These are phyloP conservation scores for Lutjanus campechanus DNA, from an alignment of 2,797 vertebrate genomes.

Conservation along the genomic window DNA sequence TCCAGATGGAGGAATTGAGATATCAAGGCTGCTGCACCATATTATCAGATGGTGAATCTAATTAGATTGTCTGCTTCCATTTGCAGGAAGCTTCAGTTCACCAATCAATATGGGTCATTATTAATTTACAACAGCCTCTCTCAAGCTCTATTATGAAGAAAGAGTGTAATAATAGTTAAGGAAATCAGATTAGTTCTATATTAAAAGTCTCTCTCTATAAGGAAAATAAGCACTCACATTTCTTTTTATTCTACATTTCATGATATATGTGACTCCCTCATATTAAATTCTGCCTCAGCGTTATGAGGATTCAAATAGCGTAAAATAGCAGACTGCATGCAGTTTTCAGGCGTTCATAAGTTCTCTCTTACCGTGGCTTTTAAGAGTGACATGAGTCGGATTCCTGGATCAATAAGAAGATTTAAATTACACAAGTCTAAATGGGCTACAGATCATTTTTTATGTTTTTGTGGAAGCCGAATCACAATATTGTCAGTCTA, in stretches of 20 bases:
- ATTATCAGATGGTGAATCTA: constrained; percentile 56
- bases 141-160: constrained; percentile 58
- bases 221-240: constrained; percentile 15
- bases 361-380: too few relatives aligned
- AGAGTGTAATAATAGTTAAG: constrained; percentile 44
- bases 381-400: too few relatives aligned
- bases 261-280: too few relatives aligned
- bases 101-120: constrained; percentile 78
- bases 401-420: too few relatives aligned
- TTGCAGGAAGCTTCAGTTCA: constrained; percentile 66
- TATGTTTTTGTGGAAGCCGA: too few relatives aligned
- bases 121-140: constrained; percentile 76
- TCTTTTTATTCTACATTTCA: not conserved
- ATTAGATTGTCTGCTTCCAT: constrained; percentile 60
- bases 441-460: too few relatives aligned
- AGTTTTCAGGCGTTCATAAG: too few relatives aligned
- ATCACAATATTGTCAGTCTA: too few relatives aligned
- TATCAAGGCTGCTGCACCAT: constrained; percentile 19
- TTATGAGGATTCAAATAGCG: too few relatives aligned
- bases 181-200: constrained; percentile 59
- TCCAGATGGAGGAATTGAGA: constrained; percentile 34
- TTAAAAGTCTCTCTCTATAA: constrained; percentile 33
- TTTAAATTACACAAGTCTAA: too few relatives aligned
- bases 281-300: too few relatives aligned
- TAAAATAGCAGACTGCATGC: too few relatives aligned